phyloP scores from a whole-genome alignment of 2,113 vertebrate species.

The Cyphomyrus discorhynchus region DNA sequence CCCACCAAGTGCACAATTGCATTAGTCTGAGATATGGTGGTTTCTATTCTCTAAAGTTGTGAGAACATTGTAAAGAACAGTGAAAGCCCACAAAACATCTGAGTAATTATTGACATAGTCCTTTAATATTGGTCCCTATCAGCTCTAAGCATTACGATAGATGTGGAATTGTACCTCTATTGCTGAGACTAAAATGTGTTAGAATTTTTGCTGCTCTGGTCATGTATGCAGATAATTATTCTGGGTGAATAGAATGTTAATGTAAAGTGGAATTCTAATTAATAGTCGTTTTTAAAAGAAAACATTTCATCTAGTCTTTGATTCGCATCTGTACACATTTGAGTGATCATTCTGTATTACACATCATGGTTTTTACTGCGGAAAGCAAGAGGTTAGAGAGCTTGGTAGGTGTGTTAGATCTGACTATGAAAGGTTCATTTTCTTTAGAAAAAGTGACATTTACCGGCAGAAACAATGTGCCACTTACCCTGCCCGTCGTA shows the following conservation, averaged over 20 bases:
- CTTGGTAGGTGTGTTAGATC: constrained; percentile 24
- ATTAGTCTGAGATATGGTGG: neutral
- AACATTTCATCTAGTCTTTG: neutral
- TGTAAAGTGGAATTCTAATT: neutral
- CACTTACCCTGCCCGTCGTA: constrained; percentile 41
- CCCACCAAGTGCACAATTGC: neutral
- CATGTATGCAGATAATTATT: neutral
- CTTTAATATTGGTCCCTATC: neutral
- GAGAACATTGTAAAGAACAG: neutral
- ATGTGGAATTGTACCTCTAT: neutral
- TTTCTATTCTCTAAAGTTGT: neutral
- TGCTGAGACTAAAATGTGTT: neutral
- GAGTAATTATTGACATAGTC: neutral
- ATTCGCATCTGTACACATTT: neutral
- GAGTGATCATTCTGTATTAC: neutral
- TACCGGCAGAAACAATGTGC: constrained; percentile 30
- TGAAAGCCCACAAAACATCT: neutral
- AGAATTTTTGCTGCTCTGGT: neutral
- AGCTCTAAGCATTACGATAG: neutral
- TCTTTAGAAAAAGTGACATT: constrained; percentile 40
- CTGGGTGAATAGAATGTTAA: neutral
- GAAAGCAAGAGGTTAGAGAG: neutral
- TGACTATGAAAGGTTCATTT: constrained; percentile 26
- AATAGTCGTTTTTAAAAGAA: neutral
- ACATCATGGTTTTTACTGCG: neutral